phyloP scores from a whole-genome alignment of 1,140 invertebrate genomes.

The Phymorhynchus buccinoides region DNA sequence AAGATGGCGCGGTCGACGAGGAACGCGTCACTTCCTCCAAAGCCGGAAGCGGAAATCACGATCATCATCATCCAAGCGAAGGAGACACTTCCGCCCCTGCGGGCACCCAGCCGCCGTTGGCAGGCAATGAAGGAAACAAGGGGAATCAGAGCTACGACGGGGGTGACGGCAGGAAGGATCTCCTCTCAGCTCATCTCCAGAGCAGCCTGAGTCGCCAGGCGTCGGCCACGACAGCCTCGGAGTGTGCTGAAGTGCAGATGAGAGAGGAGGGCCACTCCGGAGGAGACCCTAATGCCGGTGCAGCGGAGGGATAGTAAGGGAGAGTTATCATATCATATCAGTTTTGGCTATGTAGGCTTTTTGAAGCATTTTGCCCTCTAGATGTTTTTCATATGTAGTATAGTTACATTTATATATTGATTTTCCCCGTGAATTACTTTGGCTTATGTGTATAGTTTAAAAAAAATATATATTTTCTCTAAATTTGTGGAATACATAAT shows the following conservation, averaged over 20 bases:
- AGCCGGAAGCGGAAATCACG: not conserved
- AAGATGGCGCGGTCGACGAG: not conserved
- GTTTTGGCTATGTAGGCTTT: too few species aligned
- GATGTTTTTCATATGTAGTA: too few species aligned
- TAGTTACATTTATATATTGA: too few species aligned
- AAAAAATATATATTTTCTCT: too few species aligned
- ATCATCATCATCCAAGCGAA: not conserved
- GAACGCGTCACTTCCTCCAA: not conserved
- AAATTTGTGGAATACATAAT: too few species aligned
- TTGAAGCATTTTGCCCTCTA: too few species aligned
- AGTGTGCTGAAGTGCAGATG: not conserved
- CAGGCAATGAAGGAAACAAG: not conserved
- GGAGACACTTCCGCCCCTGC: not conserved
- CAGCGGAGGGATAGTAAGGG: too few species aligned
- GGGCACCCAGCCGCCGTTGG: not conserved
- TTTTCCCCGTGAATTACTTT: too few species aligned
- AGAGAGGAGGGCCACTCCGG: slow-evolving; percentile 4
- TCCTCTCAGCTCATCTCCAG: not conserved
- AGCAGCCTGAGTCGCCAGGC: not conserved
- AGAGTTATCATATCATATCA: too few species aligned
- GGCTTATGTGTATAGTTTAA: too few species aligned
- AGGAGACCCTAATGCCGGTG: too few species aligned
- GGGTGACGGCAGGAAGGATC: not conserved
- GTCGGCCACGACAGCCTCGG: not conserved
- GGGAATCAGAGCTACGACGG: not conserved